These are phyloP conservation scores for Andrena camellia DNA, from an alignment of 2,888 invertebrate genomes.

Conservation along the genomic window DNA sequence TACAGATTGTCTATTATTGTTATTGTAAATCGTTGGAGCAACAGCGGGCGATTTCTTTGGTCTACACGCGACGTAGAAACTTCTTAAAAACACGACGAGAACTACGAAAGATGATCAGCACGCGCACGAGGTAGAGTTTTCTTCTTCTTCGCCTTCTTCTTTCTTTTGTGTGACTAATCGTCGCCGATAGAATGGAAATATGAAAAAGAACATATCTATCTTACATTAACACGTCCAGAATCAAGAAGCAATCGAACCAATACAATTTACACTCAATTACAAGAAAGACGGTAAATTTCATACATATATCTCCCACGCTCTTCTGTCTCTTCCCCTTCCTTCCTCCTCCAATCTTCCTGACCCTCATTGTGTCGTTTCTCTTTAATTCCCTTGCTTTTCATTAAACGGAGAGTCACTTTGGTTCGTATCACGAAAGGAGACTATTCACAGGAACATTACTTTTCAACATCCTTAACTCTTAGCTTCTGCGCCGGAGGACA, in stretches of 20 bases:
- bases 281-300: conserved; percentile 41
- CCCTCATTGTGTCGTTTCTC: not conserved
- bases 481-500: conserved; percentile 46
- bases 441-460: conserved; percentile 72
- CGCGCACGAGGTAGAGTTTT: conserved; percentile 66
- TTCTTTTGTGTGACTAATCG: conserved; percentile 14
- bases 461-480: conserved; percentile 58
- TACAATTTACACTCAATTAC: conserved; percentile 44
- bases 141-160: conserved; percentile 17
- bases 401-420: conserved; percentile 61
- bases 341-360: not conserved
- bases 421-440: conserved; percentile 70
- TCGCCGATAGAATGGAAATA: conserved; percentile 53
- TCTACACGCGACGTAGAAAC: conserved; percentile 24
- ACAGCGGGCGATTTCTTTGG: conserved; percentile 49
- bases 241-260: conserved; percentile 44
- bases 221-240: conserved; percentile 44
- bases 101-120: conserved; percentile 46
- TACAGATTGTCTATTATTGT: conserved; percentile 15
- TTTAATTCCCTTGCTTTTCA: conserved; percentile 2
- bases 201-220: conserved; percentile 40
- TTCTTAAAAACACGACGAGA: conserved; percentile 44
- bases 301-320: conserved; percentile 4
- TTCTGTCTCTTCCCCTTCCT: not conserved
- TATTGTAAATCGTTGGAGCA: conserved; percentile 38